Evolutionary conservation across 2,113 vertebrate genomes (phyloP).

Genomic region (Tinamus guttatus): DNA sequence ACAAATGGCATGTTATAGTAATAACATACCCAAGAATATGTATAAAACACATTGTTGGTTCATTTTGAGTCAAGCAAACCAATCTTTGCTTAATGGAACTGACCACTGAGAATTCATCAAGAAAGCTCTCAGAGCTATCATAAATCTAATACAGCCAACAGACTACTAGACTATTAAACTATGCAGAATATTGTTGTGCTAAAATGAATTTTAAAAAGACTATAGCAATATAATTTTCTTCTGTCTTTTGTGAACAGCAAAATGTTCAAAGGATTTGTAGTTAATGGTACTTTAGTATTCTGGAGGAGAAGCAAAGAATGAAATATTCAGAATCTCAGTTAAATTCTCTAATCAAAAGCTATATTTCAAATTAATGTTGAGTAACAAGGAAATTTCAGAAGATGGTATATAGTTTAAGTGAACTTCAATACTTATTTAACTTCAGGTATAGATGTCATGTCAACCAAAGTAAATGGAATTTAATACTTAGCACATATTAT

Average conservation of each 20-base stretch:
- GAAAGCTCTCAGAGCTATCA: neutral
- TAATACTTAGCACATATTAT: neutral
- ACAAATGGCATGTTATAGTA: constrained; percentile 73
- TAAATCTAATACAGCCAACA: constrained; percentile 17
- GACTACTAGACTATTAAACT: constrained; percentile 11
- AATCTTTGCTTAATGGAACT: constrained; percentile 65
- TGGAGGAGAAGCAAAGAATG: neutral
- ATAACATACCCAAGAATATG: neutral
- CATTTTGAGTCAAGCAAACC: constrained; percentile 62
- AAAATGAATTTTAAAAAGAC: neutral
- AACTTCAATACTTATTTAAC: neutral
- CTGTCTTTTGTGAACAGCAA: neutral
- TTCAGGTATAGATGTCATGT: neutral
- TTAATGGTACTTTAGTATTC: constrained; percentile 10
- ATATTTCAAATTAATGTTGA: neutral
- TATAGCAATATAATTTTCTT: constrained; percentile 18
- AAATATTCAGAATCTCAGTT: neutral
- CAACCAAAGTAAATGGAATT: neutral
- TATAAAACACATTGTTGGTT: constrained; percentile 66
- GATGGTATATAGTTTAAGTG: neutral
- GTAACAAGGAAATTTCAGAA: constrained; percentile 13
- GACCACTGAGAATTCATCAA: constrained; percentile 33
- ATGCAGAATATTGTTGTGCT: constrained; percentile 23
- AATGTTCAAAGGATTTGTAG: constrained; percentile 1
- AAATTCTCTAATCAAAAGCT: constrained; percentile 6